A percentile compares a stretch with the other conserved stretches of the same genome.
These are phyloP conservation scores for Grammatotria lemairii DNA, from an alignment of 2,113 vertebrate species.

Conservation along the genomic window DNA sequence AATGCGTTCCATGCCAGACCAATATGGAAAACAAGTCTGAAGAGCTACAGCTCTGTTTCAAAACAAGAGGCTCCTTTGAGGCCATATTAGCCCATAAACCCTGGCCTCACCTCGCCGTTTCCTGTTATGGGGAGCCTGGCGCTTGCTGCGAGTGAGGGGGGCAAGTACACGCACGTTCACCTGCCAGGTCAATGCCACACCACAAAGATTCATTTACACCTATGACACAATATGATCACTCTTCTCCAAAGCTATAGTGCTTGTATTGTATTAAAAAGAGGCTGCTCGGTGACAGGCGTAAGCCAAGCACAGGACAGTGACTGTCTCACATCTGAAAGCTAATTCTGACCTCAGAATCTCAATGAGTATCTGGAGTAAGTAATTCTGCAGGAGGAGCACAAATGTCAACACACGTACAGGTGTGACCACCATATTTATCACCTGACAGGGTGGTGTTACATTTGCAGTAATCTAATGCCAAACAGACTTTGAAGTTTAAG, in stretches of 20 bases:
- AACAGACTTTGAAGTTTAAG: not conserved
- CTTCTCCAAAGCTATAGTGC: not conserved
- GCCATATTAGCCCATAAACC: constrained; percentile 55
- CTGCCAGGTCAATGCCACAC: constrained; percentile 16
- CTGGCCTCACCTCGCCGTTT: constrained; percentile 62
- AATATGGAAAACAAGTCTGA: constrained; percentile 60
- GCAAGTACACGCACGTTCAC: not conserved
- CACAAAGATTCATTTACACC: not conserved
- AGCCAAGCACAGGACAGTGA: not conserved
- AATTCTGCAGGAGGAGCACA: not conserved
- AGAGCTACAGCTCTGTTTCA: constrained; percentile 57
- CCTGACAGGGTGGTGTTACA: not conserved
- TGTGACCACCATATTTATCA: not conserved
- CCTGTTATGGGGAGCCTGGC: constrained; percentile 59
- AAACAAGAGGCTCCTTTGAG: constrained; percentile 67
- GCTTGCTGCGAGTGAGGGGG: not conserved
- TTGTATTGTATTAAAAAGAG: not conserved
- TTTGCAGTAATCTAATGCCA: not conserved
- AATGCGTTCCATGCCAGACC: constrained; percentile 52
- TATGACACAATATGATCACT: constrained; percentile 6
- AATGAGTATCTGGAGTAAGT: not conserved
- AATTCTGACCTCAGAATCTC: not conserved
- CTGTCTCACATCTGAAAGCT: not conserved
- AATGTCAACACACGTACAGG: not conserved
- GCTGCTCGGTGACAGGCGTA: not conserved